phyloP scores from a whole-genome alignment of 1,140 invertebrate genomes.

The Lucilia cuprina region DNA sequence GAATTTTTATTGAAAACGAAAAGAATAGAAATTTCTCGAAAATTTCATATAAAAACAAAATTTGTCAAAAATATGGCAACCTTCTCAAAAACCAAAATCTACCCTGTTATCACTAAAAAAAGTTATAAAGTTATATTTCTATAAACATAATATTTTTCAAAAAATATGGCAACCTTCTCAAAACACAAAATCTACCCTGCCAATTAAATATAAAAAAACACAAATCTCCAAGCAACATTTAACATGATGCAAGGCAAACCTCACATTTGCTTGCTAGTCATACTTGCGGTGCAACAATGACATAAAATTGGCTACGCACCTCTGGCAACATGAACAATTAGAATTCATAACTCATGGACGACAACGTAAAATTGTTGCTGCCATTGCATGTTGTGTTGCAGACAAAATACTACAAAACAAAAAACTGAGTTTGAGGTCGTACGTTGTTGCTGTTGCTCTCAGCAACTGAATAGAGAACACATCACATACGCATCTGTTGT shows the following conservation, averaged over 20 bases:
- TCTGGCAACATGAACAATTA: constrained; percentile 1
- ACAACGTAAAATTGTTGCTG: constrained; percentile 3
- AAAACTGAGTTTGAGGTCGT: not conserved
- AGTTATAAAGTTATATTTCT: too few relatives aligned
- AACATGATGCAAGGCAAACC: too few relatives aligned
- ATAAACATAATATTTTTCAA: too few relatives aligned
- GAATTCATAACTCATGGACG: constrained; percentile 35
- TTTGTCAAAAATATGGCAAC: too few relatives aligned
- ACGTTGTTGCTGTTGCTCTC: not conserved
- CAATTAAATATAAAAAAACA: too few relatives aligned
- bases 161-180: too few relatives aligned
- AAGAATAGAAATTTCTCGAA: too few relatives aligned
- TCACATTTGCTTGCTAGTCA: not conserved
- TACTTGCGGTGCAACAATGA: not conserved
- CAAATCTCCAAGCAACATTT: not conserved
- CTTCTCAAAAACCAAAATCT: too few relatives aligned
- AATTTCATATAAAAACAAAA: too few relatives aligned
- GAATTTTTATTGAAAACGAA: too few relatives aligned
- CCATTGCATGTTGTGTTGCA: constrained; percentile 6
- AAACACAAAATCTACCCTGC: too few relatives aligned
- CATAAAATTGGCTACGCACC: constrained; percentile 21
- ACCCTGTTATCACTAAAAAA: too few relatives aligned
- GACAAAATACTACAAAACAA: not conserved
- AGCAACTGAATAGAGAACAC: not conserved
- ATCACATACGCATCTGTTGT: constrained; percentile 11